Conservation (phyloP, 92 coral and sea anemone species). For the Blastomussa wellsi region DNA sequence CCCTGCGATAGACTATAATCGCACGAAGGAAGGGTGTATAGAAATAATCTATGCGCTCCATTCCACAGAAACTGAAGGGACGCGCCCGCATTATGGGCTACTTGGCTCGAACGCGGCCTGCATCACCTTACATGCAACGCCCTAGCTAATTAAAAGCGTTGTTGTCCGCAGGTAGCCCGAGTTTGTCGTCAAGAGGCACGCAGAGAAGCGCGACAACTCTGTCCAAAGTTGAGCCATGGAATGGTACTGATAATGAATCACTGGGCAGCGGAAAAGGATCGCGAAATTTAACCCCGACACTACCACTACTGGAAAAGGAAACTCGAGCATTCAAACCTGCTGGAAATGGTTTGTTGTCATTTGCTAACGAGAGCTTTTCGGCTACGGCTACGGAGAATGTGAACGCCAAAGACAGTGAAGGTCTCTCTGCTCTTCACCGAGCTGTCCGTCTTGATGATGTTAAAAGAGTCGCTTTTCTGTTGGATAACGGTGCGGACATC, state of each 20-base stretch:
- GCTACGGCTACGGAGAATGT: background rate
- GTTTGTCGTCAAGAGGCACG: slow-evolving; percentile 12
- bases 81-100: no score
- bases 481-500: slow-evolving; percentile 62
- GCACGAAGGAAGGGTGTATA: no score
- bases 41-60: no score
- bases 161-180: slow-evolving; percentile 4
- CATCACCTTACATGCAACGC: no score
- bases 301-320: background rate
- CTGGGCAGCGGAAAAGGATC: slow-evolving; percentile 4
- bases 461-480: slow-evolving; percentile 25
- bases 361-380: background rate
- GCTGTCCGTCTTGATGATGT: slow-evolving; percentile 53
- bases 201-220: slow-evolving; percentile 26
- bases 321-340: background rate
- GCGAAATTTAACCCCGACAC: background rate
- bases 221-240: slow-evolving; percentile 30
- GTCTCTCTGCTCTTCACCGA: slow-evolving; percentile 55
- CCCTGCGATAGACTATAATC: no score
- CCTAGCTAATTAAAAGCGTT: background rate
- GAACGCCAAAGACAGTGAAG: slow-evolving; percentile 28
- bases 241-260: slow-evolving; percentile 19
- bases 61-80: no score
- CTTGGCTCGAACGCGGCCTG: no score
- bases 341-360: background rate